These are phyloP conservation scores for Aphrophora alni DNA, from an alignment of 2,888 invertebrate species.

Conservation along the genomic window DNA sequence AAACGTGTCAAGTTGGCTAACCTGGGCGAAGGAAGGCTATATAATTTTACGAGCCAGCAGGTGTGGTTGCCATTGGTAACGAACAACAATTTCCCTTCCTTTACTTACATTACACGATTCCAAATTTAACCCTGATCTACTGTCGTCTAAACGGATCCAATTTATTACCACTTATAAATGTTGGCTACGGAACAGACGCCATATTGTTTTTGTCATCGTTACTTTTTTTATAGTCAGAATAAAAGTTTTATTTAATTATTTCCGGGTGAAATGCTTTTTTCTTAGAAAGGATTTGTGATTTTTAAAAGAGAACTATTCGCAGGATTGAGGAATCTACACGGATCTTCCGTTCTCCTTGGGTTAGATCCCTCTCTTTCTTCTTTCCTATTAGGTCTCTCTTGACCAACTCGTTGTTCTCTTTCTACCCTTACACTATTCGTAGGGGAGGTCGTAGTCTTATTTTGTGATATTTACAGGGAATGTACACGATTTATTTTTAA, in stretches of 20 bases:
- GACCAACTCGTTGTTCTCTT: no score
- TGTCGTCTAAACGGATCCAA: background rate
- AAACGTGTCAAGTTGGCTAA: background rate
- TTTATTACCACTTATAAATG: background rate
- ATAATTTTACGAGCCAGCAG: conserved; percentile 2
- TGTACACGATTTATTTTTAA: no score
- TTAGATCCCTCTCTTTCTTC: no score
- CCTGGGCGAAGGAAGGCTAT: background rate
- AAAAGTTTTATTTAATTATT: background rate
- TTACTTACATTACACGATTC: conserved; percentile 9
- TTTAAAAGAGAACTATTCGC: no score
- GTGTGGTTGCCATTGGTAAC: background rate
- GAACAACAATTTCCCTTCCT: background rate
- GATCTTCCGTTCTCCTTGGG: no score
- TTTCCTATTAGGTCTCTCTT: no score
- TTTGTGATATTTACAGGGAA: no score
- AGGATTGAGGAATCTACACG: no score
- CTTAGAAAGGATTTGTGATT: no score
- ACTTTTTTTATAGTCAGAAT: background rate
- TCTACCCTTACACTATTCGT: no score
- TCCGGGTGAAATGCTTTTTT: no score
- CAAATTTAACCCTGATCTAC: background rate
- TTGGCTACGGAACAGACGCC: background rate
- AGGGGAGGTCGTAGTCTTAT: no score
- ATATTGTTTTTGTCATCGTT: background rate